Evolutionary conservation across 2,113 vertebrate species (phyloP).

Genomic region (Colinus virginianus): DNA sequence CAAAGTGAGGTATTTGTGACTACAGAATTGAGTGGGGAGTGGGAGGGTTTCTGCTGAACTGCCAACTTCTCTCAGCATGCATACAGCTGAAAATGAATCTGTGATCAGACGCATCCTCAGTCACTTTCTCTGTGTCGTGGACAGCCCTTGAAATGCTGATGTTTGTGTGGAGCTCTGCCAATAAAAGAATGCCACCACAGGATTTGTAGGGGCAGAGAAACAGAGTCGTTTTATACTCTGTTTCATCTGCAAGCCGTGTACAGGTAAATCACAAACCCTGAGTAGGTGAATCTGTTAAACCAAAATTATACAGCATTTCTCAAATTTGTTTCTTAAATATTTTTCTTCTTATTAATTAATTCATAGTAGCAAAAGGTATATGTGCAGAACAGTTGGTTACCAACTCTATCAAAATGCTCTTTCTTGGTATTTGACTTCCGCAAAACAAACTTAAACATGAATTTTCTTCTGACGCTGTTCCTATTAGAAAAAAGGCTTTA

Average conservation of each 20-base stretch:
- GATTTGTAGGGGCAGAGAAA: background rate
- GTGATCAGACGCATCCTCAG: background rate
- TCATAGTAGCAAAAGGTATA: background rate
- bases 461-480: background rate
- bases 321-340: background rate
- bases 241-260: background rate
- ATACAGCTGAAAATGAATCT: background rate
- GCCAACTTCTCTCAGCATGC: background rate
- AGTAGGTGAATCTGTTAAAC: background rate
- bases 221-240: background rate
- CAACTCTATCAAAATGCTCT: accelerated
- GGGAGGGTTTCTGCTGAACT: background rate
- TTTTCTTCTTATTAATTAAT: background rate
- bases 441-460: background rate
- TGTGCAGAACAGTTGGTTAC: background rate
- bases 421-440: background rate
- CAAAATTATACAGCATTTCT: background rate
- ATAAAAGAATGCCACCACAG: background rate
- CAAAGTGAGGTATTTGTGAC: background rate
- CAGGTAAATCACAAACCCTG: background rate
- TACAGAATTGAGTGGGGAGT: accelerated
- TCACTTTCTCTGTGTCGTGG: background rate
- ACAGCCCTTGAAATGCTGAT: background rate
- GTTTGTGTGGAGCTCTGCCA: background rate
- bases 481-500: background rate